Evolutionary conservation across 2,888 invertebrate species (phyloP).

Genomic region (Drosophila borealis): DNA sequence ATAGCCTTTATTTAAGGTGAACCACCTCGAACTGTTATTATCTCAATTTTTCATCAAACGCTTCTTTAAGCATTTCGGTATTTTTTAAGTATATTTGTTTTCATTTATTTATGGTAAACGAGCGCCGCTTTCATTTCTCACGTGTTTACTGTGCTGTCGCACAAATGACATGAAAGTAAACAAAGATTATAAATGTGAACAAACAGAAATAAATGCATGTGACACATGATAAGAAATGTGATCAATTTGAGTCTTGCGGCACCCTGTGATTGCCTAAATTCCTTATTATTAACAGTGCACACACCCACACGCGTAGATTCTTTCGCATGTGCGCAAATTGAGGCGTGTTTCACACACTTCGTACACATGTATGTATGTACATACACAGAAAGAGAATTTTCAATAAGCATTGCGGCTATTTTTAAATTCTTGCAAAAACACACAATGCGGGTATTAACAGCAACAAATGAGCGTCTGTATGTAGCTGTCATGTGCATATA

Average conservation of each 20-base stretch:
- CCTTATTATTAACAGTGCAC: conserved; percentile 18
- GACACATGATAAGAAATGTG: conserved; percentile 29
- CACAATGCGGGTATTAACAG: conserved; percentile 43
- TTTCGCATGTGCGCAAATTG: conserved; percentile 35
- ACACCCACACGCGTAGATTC: conserved; percentile 4
- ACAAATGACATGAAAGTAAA: conserved; percentile 17
- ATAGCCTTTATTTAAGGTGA: conserved; percentile 1
- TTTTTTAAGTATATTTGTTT: neutral
- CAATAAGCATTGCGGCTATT: conserved; percentile 60
- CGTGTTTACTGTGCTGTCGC: conserved; percentile 1
- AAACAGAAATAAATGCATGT: conserved; percentile 27
- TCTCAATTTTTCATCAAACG: conserved; percentile 6
- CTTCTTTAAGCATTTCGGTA: neutral
- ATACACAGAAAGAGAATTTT: conserved; percentile 12
- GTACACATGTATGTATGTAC: neutral
- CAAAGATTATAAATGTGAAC: conserved; percentile 17
- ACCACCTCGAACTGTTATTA: conserved; percentile 4
- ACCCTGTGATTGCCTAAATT: conserved; percentile 42
- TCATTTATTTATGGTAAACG: neutral
- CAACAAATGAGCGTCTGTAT: conserved; percentile 24
- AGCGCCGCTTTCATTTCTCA: conserved; percentile 7
- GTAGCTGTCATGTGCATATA: conserved; percentile 4
- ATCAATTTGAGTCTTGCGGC: conserved; percentile 24
- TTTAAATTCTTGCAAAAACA: conserved; percentile 68
- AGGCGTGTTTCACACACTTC: conserved; percentile 47